Percentiles rank a stretch among this genome's conserved stretches.
These are phyloP conservation scores for Oscheius sp. DNA, from an alignment of 2,888 invertebrate genomes.

Conservation along the genomic window DNA sequence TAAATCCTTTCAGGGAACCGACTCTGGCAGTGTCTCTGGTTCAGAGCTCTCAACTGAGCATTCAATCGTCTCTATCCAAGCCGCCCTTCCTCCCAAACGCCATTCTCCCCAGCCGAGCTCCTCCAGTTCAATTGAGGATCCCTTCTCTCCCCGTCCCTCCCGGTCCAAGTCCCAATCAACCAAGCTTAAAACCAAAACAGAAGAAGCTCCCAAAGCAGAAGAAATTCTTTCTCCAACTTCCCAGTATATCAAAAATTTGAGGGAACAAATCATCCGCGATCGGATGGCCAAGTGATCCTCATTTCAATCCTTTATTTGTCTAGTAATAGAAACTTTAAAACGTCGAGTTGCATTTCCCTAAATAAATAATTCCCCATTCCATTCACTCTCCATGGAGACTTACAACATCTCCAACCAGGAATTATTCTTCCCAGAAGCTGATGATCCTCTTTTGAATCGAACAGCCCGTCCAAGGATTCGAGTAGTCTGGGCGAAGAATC, in stretches of 20 bases:
- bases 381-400: background rate
- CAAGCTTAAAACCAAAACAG: background rate
- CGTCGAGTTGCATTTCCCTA: no score
- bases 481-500: constrained; percentile 55
- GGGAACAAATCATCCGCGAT: background rate
- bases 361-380: background rate
- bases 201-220: no score
- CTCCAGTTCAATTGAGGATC: constrained; percentile 8
- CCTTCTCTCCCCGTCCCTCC: constrained; percentile 1
- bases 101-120: no score
- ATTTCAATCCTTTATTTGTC: background rate
- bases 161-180: background rate
- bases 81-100: background rate
- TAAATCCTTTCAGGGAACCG: background rate
- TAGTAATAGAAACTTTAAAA: background rate
- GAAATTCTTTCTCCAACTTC: constrained; percentile 5
- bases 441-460: background rate
- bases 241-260: constrained; percentile 8
- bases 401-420: constrained; percentile 2
- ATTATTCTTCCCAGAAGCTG: background rate
- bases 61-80: background rate
- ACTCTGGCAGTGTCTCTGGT: background rate
- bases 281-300: background rate
- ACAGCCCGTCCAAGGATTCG: constrained; percentile 32
- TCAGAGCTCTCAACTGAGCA: background rate